Evolutionary conservation across 1,140 invertebrate species (phyloP).

Genomic region (Melitaea cinxia): DNA sequence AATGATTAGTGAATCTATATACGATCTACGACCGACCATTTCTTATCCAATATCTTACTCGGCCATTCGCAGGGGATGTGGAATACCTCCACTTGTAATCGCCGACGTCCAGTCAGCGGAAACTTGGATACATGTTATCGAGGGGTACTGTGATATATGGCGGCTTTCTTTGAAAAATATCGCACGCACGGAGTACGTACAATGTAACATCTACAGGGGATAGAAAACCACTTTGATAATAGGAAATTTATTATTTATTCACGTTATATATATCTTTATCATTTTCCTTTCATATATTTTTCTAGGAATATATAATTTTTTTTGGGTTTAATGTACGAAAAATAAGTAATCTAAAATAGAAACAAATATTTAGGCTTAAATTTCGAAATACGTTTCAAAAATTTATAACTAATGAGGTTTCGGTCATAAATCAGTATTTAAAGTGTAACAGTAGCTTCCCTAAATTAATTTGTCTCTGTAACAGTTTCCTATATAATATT

Average conservation of each 20-base stretch:
- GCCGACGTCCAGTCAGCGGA: conserved; percentile 47
- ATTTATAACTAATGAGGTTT: background rate
- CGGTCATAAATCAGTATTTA: background rate
- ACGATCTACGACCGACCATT: conserved; percentile 12
- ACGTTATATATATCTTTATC: too few relatives aligned
- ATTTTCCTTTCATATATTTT: too few relatives aligned
- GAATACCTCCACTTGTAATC: conserved; percentile 20
- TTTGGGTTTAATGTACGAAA: too few relatives aligned
- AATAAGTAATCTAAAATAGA: too few relatives aligned
- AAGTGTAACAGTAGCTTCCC: background rate
- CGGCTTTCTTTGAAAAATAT: conserved; percentile 61
- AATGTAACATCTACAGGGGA: conserved; percentile 2
- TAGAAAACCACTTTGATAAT: conserved; percentile 19
- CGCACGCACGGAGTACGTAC: conserved; percentile 46
- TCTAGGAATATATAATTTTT: too few relatives aligned
- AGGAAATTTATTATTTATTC: background rate
- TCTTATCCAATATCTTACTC: conserved; percentile 22
- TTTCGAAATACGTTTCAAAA: too few relatives aligned
- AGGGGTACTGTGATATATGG: conserved; percentile 61
- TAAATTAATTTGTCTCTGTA: conserved; percentile 22
- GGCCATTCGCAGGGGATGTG: conserved; percentile 16
- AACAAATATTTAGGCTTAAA: too few relatives aligned
- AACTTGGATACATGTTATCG: conserved; percentile 44
- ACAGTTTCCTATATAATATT: conserved; percentile 25
- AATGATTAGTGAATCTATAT: background rate